Evolutionary conservation across 2,797 vertebrate species (phyloP).

Genomic region (Leuciscus waleckii): DNA sequence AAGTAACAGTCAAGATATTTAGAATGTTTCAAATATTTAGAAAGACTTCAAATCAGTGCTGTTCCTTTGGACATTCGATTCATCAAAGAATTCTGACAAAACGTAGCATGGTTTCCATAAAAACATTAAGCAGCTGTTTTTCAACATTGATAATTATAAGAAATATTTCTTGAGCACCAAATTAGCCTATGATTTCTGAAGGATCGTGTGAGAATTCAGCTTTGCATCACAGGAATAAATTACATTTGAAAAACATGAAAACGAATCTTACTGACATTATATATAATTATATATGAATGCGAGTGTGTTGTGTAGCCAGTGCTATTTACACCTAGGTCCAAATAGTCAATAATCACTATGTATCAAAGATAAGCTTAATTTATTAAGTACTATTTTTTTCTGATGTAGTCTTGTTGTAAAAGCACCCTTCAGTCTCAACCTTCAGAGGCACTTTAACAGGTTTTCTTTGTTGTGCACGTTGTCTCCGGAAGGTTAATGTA

Average conservation of each 20-base stretch:
- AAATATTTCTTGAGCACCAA: no score
- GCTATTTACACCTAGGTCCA: background rate
- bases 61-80: background rate
- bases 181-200: no score
- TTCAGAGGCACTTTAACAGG: slow-evolving; percentile 21
- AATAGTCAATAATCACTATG: background rate
- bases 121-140: background rate
- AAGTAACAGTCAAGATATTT: background rate
- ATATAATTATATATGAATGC: background rate
- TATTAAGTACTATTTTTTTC: background rate
- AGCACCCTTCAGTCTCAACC: slow-evolving; percentile 6
- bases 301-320: background rate
- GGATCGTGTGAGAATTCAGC: no score
- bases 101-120: background rate
- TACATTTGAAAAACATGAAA: background rate
- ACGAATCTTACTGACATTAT: background rate
- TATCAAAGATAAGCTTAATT: background rate
- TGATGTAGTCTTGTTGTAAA: background rate
- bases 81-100: background rate
- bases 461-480: slow-evolving; percentile 6
- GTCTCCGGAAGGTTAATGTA: slow-evolving; percentile 10
- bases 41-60: background rate
- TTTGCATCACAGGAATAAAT: background rate
- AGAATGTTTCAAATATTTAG: background rate
- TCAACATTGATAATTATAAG: no score